Conservation (phyloP, 2,888 invertebrate genomes). For the Axea sp. region DNA sequence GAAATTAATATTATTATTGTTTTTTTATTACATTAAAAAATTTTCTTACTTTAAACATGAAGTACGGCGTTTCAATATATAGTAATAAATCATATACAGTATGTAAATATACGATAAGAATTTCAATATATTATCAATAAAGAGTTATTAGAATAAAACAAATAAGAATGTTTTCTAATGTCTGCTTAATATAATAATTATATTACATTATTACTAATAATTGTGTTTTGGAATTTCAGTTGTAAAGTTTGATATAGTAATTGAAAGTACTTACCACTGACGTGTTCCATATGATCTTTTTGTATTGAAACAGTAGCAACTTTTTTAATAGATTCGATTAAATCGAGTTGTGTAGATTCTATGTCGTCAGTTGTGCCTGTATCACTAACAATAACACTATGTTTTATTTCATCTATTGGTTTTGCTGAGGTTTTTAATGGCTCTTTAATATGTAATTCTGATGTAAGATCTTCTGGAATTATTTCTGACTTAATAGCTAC, state of each 20-base stretch:
- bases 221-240: no score
- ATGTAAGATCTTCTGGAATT: slow-evolving; percentile 68
- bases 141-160: no score
- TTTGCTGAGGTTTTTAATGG: slow-evolving; percentile 72
- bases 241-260: not conserved
- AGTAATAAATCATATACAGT: no score
- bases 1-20: no score
- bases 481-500: slow-evolving; percentile 78
- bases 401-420: slow-evolving; percentile 74
- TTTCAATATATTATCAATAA: no score
- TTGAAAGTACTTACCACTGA: slow-evolving; percentile 71
- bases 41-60: no score
- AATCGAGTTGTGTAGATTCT: slow-evolving; percentile 78
- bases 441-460: slow-evolving; percentile 69
- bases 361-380: slow-evolving; percentile 80
- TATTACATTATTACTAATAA: no score
- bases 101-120: no score
- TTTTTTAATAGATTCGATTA: slow-evolving; percentile 79
- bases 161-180: no score
- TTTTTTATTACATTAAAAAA: no score
- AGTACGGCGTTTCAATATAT: no score
- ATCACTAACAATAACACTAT: slow-evolving; percentile 81
- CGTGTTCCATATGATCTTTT: slow-evolving; percentile 71
- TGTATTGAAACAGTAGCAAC: slow-evolving; percentile 77
- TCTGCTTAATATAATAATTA: no score